A percentile compares a stretch with the other conserved stretches of the same genome.
Conservation (phyloP, 2,888 invertebrate species). For the Coelopa pilipes region DNA sequence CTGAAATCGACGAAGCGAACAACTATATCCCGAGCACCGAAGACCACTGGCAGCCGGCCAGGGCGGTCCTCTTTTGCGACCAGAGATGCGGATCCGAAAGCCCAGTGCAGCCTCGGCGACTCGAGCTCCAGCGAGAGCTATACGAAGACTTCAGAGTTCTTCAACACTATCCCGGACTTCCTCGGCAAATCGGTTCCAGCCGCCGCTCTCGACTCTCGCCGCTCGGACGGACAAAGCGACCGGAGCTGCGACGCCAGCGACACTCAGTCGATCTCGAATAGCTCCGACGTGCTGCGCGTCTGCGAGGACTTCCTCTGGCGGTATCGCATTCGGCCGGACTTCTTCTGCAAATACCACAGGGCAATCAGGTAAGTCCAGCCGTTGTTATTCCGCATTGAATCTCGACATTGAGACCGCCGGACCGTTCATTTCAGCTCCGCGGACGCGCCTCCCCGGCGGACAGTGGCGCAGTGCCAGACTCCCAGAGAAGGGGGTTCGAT, state of each 20-base stretch:
- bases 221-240: conserved; percentile 33
- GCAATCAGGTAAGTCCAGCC: conserved; percentile 66
- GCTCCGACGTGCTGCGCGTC: conserved; percentile 65
- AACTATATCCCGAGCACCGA: not conserved
- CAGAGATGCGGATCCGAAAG: not conserved
- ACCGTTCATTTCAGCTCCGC: conserved; percentile 42
- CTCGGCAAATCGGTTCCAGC: conserved; percentile 54
- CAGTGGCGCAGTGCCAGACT: conserved; percentile 8
- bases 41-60: not conserved
- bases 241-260: not conserved
- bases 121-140: conserved; percentile 48
- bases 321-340: conserved; percentile 79
- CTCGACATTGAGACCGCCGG: no score
- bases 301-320: conserved; percentile 74
- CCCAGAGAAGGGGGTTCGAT: conserved; percentile 23
- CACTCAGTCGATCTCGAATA: conserved; percentile 44
- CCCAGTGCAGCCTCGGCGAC: not conserved
- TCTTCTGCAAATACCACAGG: conserved; percentile 77
- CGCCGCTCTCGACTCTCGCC: conserved; percentile 39
- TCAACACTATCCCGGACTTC: conserved; percentile 62
- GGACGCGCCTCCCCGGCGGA: conserved; percentile 42
- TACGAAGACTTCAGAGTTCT: conserved; percentile 57
- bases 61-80: not conserved
- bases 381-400: conserved; percentile 28
- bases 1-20: not conserved